These are phyloP conservation scores for Xanthorhoe designata DNA, from an alignment of 2,888 invertebrate genomes.

Conservation along the genomic window DNA sequence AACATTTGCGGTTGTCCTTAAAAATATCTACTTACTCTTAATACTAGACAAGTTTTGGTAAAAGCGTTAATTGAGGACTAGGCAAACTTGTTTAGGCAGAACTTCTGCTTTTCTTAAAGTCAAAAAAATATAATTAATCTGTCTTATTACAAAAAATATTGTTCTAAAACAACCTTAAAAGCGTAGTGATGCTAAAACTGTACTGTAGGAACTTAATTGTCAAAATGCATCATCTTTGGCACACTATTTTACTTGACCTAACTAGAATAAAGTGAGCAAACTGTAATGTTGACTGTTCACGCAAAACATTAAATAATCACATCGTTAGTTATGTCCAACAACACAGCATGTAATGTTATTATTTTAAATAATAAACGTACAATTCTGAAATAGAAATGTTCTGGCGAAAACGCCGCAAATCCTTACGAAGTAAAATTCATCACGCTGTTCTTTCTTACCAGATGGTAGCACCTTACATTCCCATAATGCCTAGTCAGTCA, in stretches of 20 bases:
- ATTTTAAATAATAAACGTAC: background rate
- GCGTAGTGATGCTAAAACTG: background rate
- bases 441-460: background rate
- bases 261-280: background rate
- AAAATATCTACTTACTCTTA: background rate
- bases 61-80: background rate
- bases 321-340: too few species aligned
- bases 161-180: background rate
- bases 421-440: too few species aligned
- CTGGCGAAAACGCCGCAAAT: slow-evolving; percentile 9
- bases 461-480: slow-evolving; percentile 10
- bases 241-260: background rate
- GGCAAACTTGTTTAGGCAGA: background rate
- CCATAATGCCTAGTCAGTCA: slow-evolving; percentile 2
- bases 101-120: background rate
- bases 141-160: too few species aligned
- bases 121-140: background rate
- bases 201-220: background rate
- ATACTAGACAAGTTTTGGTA: background rate
- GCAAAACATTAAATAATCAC: too few species aligned
- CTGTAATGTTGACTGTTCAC: background rate
- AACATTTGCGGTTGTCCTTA: too few species aligned
- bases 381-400: too few species aligned
- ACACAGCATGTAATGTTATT: background rate
- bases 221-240: background rate